Base-by-base conservation (phyloP, 2,113 vertebrate species). In the Oxyruncus cristatus region DNA sequence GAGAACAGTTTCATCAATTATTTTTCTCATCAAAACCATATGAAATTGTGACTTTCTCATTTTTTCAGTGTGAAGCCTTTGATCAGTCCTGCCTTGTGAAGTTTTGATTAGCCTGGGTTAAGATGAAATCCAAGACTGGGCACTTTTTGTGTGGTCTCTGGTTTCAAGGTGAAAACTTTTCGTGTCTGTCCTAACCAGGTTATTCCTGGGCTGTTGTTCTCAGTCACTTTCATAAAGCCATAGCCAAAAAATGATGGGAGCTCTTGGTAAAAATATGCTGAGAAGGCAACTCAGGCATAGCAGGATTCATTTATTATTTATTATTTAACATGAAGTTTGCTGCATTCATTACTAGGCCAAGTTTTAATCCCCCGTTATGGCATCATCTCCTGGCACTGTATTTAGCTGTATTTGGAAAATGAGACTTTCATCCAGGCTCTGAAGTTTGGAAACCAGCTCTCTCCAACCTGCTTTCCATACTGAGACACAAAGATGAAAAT, bases 21-120 rank as follows among this genome's bases (percentile, higher is more conserved):
- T 91, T 91, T 92, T 96, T 91, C 76, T 92, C 91, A 93, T 89
- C 85, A 61, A 95, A 94, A 89, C 92, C 86, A 75, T 93, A 61
- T 8, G 83, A 97, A 95, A 95, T 95, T 56, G 55, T 78, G 44
- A 75, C 61, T 95, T 91, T 78, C 79, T 78, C 50, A 2, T 72
- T 89, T 91, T 88, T 91, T 91, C 39, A 5, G 0, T 4, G 1
- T 39, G 73, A 85, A 95, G 53, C 58, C 91, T 97, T 96, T 97
- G 91, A 96, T 95, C 83, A 39, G 37, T 68, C 32, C 61, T 75
- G 65, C 68, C 76, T 76, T 28, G 41, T 92, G 88, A 94, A 72
- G 67, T 76, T 75, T 30, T 92, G 79, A 87, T 89, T 58, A 75
- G 92, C 58, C 8, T 5, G 58, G 70, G 66, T 81, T 93, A 56